Evolutionary conservation across 2,888 invertebrate genomes (phyloP).

Genomic region (Conus canariensis): DNA sequence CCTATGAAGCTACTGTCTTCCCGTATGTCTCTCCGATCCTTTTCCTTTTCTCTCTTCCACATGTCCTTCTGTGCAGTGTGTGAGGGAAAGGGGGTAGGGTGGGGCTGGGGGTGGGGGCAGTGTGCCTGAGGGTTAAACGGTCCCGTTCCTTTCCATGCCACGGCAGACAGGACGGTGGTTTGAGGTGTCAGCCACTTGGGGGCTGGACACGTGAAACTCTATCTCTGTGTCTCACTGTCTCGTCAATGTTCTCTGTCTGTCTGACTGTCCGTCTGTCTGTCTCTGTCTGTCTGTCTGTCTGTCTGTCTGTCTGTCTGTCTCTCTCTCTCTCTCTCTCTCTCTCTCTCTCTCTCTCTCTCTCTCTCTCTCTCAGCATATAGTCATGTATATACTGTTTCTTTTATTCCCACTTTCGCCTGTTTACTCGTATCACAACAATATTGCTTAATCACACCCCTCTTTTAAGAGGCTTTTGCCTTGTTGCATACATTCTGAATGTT

Average conservation of each 20-base stretch:
- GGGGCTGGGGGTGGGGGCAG: not conserved
- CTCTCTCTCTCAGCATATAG: not conserved
- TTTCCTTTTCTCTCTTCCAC: not conserved
- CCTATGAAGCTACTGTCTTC: not conserved
- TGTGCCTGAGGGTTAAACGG: no score
- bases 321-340: conserved; percentile 23
- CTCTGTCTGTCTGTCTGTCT: not conserved
- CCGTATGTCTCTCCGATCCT: not conserved
- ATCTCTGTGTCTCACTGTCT: not conserved
- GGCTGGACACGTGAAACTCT: no score
- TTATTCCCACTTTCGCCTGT: no score
- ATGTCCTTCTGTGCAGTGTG: not conserved
- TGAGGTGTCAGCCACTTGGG: no score
- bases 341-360: conserved; percentile 26
- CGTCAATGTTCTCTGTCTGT: not conserved
- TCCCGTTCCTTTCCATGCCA: no score
- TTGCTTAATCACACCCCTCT: no score
- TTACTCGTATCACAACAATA: no score
- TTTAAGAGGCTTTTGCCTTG: no score
- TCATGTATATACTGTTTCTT: no score
- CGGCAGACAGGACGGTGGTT: no score
- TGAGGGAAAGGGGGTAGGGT: not conserved
- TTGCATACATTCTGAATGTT: no score
- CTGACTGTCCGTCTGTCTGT: not conserved
- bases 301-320: conserved; percentile 1